Percentiles rank a stretch among this genome's conserved stretches.
These are phyloP conservation scores for Drosophila picticornis DNA, from an alignment of 2,888 invertebrate genomes.

Conservation along the genomic window DNA sequence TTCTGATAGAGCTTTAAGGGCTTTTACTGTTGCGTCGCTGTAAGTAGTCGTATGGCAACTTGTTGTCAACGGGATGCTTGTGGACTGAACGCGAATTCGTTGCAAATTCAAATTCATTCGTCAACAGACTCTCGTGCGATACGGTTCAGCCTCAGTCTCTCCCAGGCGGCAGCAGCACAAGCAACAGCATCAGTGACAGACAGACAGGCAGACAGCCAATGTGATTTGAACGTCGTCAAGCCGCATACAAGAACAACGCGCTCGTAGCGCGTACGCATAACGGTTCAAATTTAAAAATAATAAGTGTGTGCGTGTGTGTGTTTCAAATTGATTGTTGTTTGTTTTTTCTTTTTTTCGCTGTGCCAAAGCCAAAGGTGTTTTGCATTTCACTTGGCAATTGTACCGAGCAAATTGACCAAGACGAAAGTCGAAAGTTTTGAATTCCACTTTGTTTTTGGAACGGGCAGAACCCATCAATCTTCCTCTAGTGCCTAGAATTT, in stretches of 20 bases:
- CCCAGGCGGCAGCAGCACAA: conserved; percentile 30
- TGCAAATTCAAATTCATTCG: conserved; percentile 64
- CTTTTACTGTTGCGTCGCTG: conserved; percentile 34
- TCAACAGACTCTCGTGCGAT: conserved; percentile 72
- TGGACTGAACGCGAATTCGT: conserved; percentile 25
- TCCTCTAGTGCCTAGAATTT: background rate
- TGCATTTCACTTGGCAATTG: conserved; percentile 21
- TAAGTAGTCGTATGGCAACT: conserved; percentile 23
- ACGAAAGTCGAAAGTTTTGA: conserved; percentile 37
- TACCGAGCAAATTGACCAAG: conserved; percentile 24
- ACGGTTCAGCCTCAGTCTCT: conserved; percentile 59
- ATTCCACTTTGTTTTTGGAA: conserved; percentile 19
- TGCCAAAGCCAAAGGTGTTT: conserved; percentile 44
- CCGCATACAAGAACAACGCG: conserved; percentile 26
- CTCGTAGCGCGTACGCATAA: conserved; percentile 39
- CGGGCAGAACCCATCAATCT: conserved; percentile 16
- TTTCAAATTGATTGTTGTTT: conserved; percentile 24
- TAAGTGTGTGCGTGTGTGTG: conserved; percentile 25
- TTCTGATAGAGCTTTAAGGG: background rate
- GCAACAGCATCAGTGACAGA: conserved; percentile 38
- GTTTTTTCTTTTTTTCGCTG: conserved; percentile 47
- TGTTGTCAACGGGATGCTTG: conserved; percentile 42
- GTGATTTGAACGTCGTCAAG: conserved; percentile 31
- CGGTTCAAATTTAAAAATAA: conserved; percentile 46
- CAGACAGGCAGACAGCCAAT: conserved; percentile 1